Conservation (phyloP, 2,113 vertebrate species). For the Tricholaema leucomelas region DNA sequence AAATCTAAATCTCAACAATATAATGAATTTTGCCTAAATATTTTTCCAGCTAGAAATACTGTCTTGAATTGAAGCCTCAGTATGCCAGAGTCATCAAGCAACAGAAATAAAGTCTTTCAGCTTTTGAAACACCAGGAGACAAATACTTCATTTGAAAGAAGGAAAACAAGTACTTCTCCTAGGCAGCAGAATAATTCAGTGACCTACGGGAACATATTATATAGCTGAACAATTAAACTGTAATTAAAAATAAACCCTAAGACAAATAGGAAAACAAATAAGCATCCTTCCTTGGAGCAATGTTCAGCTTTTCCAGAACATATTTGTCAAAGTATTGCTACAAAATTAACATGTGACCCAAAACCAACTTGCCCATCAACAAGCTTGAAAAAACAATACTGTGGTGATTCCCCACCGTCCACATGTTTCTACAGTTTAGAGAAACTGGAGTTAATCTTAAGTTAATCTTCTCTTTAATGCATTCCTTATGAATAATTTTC, state of each 20-base stretch:
- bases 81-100: background rate
- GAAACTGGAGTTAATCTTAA: background rate
- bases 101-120: background rate
- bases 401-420: background rate
- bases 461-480: background rate
- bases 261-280: background rate
- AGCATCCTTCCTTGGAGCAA: background rate
- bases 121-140: background rate
- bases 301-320: background rate
- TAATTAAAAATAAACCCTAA: background rate
- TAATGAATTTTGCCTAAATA: background rate
- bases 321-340: background rate
- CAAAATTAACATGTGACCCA: background rate
- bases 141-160: background rate
- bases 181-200: background rate
- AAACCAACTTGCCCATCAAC: background rate
- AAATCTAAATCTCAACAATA: background rate
- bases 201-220: background rate
- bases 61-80: background rate
- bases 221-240: background rate
- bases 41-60: background rate
- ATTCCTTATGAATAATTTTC: background rate
- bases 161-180: background rate
- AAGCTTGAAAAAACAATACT: background rate
- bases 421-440: background rate